Evolutionary conservation across 37 sponge, comb jelly and placozoan species (phyloP).

Genomic region (Oscarella lobularis): DNA sequence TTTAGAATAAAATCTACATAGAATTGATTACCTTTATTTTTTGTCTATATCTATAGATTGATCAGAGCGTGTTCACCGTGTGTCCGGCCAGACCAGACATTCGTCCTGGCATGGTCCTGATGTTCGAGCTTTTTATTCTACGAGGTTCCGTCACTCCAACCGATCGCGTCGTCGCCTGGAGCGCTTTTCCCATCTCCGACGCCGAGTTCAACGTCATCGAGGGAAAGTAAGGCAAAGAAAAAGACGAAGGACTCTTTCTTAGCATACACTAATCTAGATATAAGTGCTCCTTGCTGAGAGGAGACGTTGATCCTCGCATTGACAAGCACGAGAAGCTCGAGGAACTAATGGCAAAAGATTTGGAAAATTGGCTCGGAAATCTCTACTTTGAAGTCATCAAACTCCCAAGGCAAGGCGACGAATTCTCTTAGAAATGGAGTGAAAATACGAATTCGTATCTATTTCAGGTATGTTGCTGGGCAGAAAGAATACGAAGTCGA

Average conservation of each 20-base stretch:
- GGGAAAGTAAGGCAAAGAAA: slow-evolving; percentile 1
- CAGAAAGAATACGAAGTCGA: slow-evolving; percentile 37
- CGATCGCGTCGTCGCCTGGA: slow-evolving; percentile 34
- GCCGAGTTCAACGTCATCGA: slow-evolving; percentile 12
- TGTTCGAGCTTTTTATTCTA: slow-evolving; percentile 29
- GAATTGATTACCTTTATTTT: background rate
- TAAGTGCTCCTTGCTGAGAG: slow-evolving; percentile 22
- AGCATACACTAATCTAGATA: no score
- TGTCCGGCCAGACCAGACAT: slow-evolving; percentile 29
- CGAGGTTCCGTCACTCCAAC: slow-evolving; percentile 27
- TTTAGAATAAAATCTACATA: no score
- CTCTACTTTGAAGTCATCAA: slow-evolving; percentile 26
- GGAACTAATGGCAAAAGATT: slow-evolving; percentile 17
- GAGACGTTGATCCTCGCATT: slow-evolving; percentile 18
- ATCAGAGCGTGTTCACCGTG: slow-evolving; percentile 35
- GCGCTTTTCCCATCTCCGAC: slow-evolving; percentile 26
- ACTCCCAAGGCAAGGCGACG: background rate
- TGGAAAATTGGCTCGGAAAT: slow-evolving; percentile 31
- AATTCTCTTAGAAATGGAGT: background rate
- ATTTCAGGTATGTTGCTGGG: slow-evolving; percentile 22
- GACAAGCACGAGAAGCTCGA: slow-evolving; percentile 23
- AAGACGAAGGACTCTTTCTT: no score
- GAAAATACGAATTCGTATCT: no score
- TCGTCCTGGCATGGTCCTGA: slow-evolving; percentile 28
- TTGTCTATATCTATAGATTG: slow-evolving; percentile 10